A percentile compares a stretch with the other conserved stretches of the same genome.
Conservation (phyloP, 2,888 invertebrate species). For the Callinectes sapidus region DNA sequence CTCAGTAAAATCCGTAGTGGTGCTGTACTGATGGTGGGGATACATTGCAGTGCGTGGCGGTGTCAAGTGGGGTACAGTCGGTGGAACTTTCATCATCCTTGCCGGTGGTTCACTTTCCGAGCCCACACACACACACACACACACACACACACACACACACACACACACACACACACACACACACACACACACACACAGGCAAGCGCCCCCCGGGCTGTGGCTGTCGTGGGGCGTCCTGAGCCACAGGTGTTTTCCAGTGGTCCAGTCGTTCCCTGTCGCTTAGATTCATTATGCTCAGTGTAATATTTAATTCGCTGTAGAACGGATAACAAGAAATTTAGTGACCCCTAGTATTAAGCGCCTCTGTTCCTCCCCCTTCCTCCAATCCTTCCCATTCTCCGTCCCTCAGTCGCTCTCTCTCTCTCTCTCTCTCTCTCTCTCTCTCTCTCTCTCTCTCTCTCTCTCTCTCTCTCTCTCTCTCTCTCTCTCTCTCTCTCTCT, state of each 20-base stretch:
- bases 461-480: constrained; percentile 43
- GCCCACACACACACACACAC: too few relatives aligned
- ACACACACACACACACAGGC: too few relatives aligned
- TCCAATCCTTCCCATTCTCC: not conserved
- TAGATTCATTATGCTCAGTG: not conserved
- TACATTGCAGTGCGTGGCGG: not conserved
- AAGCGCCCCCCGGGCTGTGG: not conserved
- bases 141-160: too few relatives aligned
- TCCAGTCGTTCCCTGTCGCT: not conserved
- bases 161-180: too few relatives aligned
- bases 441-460: constrained; percentile 49
- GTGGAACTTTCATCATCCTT: not conserved
- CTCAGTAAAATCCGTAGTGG: not conserved
- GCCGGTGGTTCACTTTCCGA: not conserved
- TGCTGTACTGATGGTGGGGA: not conserved
- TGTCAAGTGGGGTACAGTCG: not conserved
- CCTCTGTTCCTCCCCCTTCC: not conserved
- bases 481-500: not conserved
- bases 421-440: constrained; percentile 42
- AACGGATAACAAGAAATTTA: not conserved
- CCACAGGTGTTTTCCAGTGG: not conserved
- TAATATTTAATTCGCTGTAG: not conserved
- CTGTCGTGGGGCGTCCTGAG: not conserved
- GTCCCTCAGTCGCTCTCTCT: not conserved
- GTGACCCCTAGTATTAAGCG: not conserved